Conservation (phyloP, 2,113 vertebrate species). For the Lepus europaeus region DNA sequence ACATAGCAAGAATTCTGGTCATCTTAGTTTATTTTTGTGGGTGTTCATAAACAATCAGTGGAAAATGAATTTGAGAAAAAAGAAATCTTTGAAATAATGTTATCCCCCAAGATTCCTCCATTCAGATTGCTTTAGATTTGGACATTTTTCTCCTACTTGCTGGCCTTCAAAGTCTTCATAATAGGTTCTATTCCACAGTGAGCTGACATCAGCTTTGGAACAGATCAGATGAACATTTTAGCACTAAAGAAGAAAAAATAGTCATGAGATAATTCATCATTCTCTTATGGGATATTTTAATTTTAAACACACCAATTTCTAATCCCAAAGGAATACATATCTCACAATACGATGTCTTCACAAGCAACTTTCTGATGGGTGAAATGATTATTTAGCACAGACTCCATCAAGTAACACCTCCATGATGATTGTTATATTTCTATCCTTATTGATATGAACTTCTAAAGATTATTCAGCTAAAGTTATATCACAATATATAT, state of each 20-base stretch:
- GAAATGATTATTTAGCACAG: conserved; percentile 30
- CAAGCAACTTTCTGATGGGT: not conserved
- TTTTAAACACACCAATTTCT: not conserved
- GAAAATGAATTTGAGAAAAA: not conserved
- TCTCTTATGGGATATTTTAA: not conserved
- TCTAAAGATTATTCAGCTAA: not conserved
- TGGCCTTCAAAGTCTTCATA: conserved; percentile 17
- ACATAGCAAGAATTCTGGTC: not conserved
- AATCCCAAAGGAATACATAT: not conserved
- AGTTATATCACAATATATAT: not conserved
- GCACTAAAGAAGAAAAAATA: not conserved
- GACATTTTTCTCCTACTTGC: not conserved
- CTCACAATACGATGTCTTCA: not conserved
- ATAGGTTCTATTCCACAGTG: not conserved
- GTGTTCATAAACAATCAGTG: not conserved
- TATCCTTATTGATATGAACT: not conserved
- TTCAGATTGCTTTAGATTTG: not conserved
- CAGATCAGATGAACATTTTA: not conserved
- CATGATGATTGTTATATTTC: not conserved
- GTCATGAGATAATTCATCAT: not conserved
- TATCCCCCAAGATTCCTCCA: not conserved
- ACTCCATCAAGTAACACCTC: not conserved
- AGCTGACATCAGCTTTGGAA: not conserved
- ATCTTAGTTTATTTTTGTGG: not conserved
- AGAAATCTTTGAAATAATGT: not conserved